Conservation (phyloP, 2,797 vertebrate genomes). For the Phalanger gymnotis region DNA sequence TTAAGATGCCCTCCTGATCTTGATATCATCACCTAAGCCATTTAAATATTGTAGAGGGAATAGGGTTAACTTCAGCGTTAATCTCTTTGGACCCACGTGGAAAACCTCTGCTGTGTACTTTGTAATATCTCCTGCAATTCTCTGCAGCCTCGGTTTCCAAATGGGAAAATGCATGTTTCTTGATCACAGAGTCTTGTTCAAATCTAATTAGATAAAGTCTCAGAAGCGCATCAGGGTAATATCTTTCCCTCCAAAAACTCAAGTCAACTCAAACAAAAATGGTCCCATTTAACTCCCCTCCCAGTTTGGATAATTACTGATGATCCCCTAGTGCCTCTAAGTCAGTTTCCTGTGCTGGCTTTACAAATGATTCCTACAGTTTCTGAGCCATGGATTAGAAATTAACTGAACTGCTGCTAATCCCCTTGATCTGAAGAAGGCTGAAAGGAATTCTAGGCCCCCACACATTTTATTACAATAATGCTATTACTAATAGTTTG, state of each 20-base stretch:
- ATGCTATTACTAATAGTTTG: slow-evolving; percentile 34
- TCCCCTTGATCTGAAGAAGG: slow-evolving; percentile 53
- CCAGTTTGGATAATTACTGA: slow-evolving; percentile 45
- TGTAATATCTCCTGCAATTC: slow-evolving; percentile 72
- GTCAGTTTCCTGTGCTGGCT: slow-evolving; percentile 24
- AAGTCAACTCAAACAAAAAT: slow-evolving; percentile 15
- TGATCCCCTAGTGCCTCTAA: slow-evolving; percentile 6
- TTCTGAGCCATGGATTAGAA: slow-evolving; percentile 58
- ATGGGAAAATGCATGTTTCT: slow-evolving; percentile 73
- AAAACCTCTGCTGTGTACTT: slow-evolving; percentile 63
- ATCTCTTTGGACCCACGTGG: slow-evolving; percentile 76
- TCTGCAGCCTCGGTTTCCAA: slow-evolving; percentile 67
- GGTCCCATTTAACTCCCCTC: slow-evolving; percentile 1
- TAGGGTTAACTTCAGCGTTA: slow-evolving; percentile 76
- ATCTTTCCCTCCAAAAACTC: slow-evolving; percentile 53
- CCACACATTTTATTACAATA: slow-evolving; percentile 46
- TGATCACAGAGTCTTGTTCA: slow-evolving; percentile 79
- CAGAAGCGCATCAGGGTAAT: slow-evolving; percentile 70
- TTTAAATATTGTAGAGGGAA: slow-evolving; percentile 78
- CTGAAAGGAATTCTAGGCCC: slow-evolving; percentile 22
- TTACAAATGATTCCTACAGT: slow-evolving; percentile 48
- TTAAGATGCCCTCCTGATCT: slow-evolving; percentile 79
- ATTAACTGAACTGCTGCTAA: slow-evolving; percentile 55
- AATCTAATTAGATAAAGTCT: slow-evolving; percentile 83
- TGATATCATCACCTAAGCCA: slow-evolving; percentile 77